Evolutionary conservation across 2,888 invertebrate species (phyloP).

Genomic region (Theretra japonica): DNA sequence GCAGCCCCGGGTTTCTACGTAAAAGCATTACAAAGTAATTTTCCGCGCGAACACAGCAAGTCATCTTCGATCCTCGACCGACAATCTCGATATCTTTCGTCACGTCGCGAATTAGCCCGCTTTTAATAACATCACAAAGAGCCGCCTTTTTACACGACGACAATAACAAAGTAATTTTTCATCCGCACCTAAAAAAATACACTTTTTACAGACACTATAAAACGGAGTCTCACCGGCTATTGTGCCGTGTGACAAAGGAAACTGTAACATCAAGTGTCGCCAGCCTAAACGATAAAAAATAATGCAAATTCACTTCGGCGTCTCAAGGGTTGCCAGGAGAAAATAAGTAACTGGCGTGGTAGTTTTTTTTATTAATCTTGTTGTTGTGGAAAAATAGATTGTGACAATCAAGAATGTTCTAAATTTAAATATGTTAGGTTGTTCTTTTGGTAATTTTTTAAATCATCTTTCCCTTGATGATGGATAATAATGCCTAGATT

Average conservation of each 20-base stretch:
- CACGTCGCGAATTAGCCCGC: slow-evolving; percentile 28
- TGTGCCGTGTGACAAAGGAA: slow-evolving; percentile 69
- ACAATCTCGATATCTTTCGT: slow-evolving; percentile 15
- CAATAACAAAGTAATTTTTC: slow-evolving; percentile 75
- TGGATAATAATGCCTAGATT: neutral
- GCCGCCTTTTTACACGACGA: slow-evolving; percentile 24
- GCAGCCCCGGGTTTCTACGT: neutral
- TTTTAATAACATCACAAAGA: slow-evolving; percentile 28
- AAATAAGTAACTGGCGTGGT: neutral
- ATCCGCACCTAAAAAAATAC: slow-evolving; percentile 57
- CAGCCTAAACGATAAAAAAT: slow-evolving; percentile 73
- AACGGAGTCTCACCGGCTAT: slow-evolving; percentile 66
- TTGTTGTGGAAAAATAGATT: neutral
- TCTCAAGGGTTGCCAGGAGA: slow-evolving; percentile 33
- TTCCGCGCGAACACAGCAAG: slow-evolving; percentile 12
- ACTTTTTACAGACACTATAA: slow-evolving; percentile 61
- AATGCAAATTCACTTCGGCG: slow-evolving; percentile 76
- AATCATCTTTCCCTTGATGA: neutral
- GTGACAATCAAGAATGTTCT: no score
- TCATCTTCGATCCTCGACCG: slow-evolving; percentile 18
- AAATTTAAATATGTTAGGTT: no score
- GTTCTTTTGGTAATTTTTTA: neutral
- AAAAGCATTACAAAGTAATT: slow-evolving; percentile 28
- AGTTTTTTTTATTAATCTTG: neutral
- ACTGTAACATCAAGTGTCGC: slow-evolving; percentile 69